A percentile compares a stretch with the other conserved stretches of the same genome.
Evolutionary conservation across 2,113 vertebrate genomes (phyloP).

Genomic region (Protomyctophum bolini): DNA sequence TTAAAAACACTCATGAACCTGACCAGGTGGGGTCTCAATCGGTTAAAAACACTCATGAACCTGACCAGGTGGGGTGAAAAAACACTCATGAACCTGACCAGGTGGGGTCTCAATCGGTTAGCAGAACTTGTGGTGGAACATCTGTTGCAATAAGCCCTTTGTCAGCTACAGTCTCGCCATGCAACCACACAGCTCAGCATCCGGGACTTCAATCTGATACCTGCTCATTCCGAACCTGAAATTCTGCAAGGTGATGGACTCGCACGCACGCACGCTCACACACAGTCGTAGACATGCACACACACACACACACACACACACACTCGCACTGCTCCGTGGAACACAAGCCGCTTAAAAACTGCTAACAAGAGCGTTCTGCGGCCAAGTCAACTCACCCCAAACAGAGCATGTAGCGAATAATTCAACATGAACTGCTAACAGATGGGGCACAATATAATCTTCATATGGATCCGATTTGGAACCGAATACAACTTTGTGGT

Average conservation of each 20-base stretch:
- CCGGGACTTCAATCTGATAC: constrained; percentile 59
- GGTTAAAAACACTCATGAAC: no score
- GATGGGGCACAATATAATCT: constrained; percentile 73
- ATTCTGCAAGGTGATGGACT: constrained; percentile 62
- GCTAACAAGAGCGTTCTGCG: constrained; percentile 62
- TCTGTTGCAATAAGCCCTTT: constrained; percentile 25
- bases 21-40: no score
- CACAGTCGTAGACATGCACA: constrained; percentile 13
- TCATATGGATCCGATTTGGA: constrained; percentile 78
- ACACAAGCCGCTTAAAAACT: constrained; percentile 52
- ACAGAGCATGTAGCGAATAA: constrained; percentile 72
- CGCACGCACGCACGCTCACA: constrained; percentile 14
- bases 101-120: no score
- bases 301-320: constrained; percentile 11
- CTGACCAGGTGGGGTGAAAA: no score
- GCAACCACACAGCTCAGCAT: constrained; percentile 54
- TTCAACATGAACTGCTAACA: constrained; percentile 72
- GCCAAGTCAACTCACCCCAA: constrained; percentile 64
- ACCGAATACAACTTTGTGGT: constrained; percentile 54
- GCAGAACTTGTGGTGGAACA: no score
- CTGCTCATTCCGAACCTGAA: constrained; percentile 58
- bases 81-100: no score
- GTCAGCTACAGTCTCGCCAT: constrained; percentile 46
- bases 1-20: no score
- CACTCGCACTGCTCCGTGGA: constrained; percentile 27